These are phyloP conservation scores for Ornithoptera priamus DNA, from an alignment of 2,888 invertebrate genomes.

Conservation along the genomic window DNA sequence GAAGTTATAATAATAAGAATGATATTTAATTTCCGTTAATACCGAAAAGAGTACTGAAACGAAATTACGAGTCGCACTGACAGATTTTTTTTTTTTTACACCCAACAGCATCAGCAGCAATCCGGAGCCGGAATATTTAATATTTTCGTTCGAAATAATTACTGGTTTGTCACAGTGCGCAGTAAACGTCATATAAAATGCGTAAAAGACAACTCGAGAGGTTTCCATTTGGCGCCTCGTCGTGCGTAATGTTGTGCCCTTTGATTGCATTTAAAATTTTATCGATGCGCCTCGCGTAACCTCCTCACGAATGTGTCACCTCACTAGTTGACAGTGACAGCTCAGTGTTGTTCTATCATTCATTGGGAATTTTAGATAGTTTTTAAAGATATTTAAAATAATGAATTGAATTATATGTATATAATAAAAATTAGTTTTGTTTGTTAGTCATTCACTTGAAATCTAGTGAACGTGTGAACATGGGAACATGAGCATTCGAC, in stretches of 20 bases:
- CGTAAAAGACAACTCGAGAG: constrained; percentile 38
- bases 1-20: constrained; percentile 19
- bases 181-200: constrained; percentile 43
- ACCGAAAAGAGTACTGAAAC: constrained; percentile 28
- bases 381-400: too few species aligned
- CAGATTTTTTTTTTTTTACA: constrained; percentile 19
- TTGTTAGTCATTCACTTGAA: too few species aligned
- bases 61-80: constrained; percentile 26
- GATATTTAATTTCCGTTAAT: constrained; percentile 27
- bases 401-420: too few species aligned
- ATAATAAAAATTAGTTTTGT: too few species aligned
- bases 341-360: too few species aligned
- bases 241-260: constrained; percentile 35
- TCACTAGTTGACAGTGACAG: too few species aligned
- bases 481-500: too few species aligned
- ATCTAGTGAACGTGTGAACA: too few species aligned
- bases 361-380: too few species aligned
- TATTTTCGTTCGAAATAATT: constrained; percentile 46
- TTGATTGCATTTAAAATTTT: constrained; percentile 30
- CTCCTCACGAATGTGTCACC: not conserved
- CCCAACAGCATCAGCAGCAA: constrained; percentile 30
- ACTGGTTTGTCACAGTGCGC: constrained; percentile 44
- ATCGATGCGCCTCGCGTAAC: constrained; percentile 7
- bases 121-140: constrained; percentile 41
- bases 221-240: constrained; percentile 39